Evolutionary conservation across 2,113 vertebrate genomes (phyloP), one percentile per base, ranked within the genome.

Genomic region (Bos javanicus): DNA sequence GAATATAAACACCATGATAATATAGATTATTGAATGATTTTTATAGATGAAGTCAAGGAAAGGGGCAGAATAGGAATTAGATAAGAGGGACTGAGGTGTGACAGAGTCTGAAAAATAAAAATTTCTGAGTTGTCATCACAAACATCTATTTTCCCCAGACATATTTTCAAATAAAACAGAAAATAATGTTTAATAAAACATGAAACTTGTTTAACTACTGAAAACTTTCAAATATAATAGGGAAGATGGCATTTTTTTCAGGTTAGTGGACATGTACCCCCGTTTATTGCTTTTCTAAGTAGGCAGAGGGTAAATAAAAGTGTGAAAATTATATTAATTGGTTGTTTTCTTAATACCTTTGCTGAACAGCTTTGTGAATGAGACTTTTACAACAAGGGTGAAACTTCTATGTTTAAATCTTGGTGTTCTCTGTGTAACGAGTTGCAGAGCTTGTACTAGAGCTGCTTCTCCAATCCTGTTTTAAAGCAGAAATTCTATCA

Each of bases 401-500:
- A 6, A 56, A 46, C 57, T 88, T 88, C 71, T 83, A 2, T 74
- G 80, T 62, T 96, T 76, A 87, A 50, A 36, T 59, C 16, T 78
- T 57, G 12, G 8, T 81, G 28, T 57, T 89, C 15, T 91, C 26
- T 57, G 1, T 1, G 11, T 23, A 50, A 43, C 6, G 48, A 81
- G 36, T 46, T 26, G 46, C 52, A 93, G 21, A 54, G 7, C 23
- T 36, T 28, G 1, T 50, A 26, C 39, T 9, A 59, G 74, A 82
- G 25, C 50, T 60, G 25, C 43, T 62, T 91, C 60, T 50, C 33
- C 30, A 67, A 15, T 13, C 8, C 6, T 6, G 50, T 87, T 90
- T 92, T 80, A 94, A 94, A 95, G 67, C 5, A 93, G 16, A 87
- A 46, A 4, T 74, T 62, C 25, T 54, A 33, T 50, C 56, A 50